phyloP scores from a whole-genome alignment of 1,140 invertebrate species.

The Sitobion miscanthi region DNA sequence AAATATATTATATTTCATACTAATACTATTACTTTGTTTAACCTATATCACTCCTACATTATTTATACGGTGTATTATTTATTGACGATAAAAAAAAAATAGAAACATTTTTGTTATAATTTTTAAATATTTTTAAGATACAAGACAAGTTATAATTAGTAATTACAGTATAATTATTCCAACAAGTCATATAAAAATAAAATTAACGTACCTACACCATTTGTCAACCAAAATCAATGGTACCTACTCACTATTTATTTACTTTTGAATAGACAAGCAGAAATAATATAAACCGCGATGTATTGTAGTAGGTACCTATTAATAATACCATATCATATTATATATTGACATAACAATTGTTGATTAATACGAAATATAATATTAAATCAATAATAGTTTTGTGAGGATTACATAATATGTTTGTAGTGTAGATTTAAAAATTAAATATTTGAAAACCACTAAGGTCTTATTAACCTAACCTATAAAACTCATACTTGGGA shows the following conservation, averaged over 20 bases:
- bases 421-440: not conserved
- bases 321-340: not conserved
- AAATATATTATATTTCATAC: no score
- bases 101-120: not conserved
- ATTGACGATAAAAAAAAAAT: not conserved
- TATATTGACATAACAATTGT: not conserved
- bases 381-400: constrained; percentile 36
- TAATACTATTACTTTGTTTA: no score
- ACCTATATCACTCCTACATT: not conserved
- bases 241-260: not conserved
- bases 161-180: not conserved
- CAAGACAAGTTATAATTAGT: no score
- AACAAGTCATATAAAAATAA: not conserved
- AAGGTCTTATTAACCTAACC: not conserved
- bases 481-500: no score
- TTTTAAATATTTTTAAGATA: not conserved
- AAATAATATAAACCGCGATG: not conserved
- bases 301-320: not conserved
- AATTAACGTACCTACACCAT: not conserved
- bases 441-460: not conserved
- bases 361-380: not conserved
- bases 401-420: not conserved
- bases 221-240: not conserved
- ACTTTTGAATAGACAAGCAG: not conserved
- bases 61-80: not conserved